phyloP scores from a whole-genome alignment of 2,888 invertebrate genomes.

The Sphecodes monilicornis region DNA sequence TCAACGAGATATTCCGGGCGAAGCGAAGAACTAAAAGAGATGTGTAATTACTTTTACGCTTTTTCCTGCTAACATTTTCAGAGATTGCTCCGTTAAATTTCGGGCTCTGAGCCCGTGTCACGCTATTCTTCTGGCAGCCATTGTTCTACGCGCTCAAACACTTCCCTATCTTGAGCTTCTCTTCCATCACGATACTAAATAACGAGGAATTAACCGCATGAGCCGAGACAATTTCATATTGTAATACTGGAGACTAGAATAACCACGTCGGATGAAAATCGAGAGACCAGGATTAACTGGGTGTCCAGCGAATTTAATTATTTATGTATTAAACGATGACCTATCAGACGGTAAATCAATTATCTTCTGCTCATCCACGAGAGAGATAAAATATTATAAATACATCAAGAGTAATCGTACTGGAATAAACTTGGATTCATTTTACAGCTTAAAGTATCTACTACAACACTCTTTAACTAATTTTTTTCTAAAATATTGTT shows the following conservation, averaged over 20 bases:
- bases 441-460: neutral
- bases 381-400: neutral
- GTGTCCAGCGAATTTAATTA: neutral
- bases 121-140: slow-evolving; percentile 28
- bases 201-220: neutral
- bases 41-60: slow-evolving; percentile 40
- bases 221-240: neutral
- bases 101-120: slow-evolving; percentile 2
- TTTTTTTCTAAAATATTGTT: neutral
- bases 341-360: neutral
- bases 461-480: neutral
- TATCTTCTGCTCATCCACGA: neutral
- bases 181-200: neutral
- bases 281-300: neutral
- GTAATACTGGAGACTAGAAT: neutral
- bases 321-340: neutral
- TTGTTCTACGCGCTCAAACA: slow-evolving; percentile 38
- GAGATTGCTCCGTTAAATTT: slow-evolving; percentile 45
- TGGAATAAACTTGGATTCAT: neutral
- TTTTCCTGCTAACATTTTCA: slow-evolving; percentile 12
- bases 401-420: neutral
- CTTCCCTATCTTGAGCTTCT: neutral
- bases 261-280: neutral
- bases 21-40: slow-evolving; percentile 22
- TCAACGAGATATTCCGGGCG: slow-evolving; percentile 8